Conservation (phyloP, 2,113 vertebrate genomes). For the Nycticryphes semicollaris region DNA sequence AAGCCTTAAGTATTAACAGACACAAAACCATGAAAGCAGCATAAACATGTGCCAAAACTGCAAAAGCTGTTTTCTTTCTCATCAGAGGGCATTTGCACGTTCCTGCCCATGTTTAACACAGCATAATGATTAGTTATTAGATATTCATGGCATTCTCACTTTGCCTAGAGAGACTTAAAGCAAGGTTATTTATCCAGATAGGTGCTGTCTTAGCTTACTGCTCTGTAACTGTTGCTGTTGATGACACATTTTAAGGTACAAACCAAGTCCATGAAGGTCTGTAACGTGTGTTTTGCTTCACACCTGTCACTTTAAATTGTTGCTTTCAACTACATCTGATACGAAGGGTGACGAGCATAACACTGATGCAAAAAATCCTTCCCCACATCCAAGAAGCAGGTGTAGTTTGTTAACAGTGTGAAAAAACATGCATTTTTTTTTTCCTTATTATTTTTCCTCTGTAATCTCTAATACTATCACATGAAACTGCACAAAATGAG, state of each 20-base stretch:
- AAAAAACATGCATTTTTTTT: not conserved
- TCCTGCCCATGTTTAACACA: not conserved
- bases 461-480: not conserved
- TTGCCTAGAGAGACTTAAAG: not conserved
- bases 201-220: not conserved
- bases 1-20: not conserved
- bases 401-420: not conserved
- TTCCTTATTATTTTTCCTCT: not conserved
- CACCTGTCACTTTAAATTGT: not conserved
- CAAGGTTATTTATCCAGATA: not conserved
- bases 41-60: not conserved
- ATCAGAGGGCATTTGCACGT: not conserved
- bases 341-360: not conserved
- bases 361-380: not conserved
- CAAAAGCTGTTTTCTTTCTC: not conserved
- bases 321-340: not conserved
- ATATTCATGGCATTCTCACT: not conserved
- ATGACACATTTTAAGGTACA: not conserved
- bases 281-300: not conserved
- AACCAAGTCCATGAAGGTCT: not conserved
- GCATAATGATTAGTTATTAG: not conserved
- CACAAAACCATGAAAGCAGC: not conserved
- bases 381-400: not conserved
- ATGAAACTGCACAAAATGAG: not conserved
- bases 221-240: not conserved